Evolutionary conservation across 2,113 vertebrate genomes (phyloP), one percentile per base, ranked within the genome.

Genomic region (Crotalus tigris): DNA sequence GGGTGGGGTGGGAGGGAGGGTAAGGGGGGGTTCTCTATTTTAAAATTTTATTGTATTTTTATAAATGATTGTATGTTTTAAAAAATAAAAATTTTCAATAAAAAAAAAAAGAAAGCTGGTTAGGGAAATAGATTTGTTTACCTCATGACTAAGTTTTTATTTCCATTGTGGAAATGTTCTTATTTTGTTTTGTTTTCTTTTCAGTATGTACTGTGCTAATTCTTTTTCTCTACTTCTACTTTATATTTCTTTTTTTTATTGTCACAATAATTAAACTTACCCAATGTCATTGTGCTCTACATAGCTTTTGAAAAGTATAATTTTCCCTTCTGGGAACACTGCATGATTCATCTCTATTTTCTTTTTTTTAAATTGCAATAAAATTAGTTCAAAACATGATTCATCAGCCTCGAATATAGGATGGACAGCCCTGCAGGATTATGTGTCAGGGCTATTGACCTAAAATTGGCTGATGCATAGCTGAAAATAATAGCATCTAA

Each of bases 81-180:
- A n/a, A n/a, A n/a, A n/a, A n/a, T n/a, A n/a, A n/a, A n/a, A n/a
- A n/a, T n/a, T n/a, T n/a, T n/a, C n/a, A n/a, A n/a, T n/a, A n/a
- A n/a, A n/a, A n/a, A n/a, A n/a, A n/a, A n/a, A n/a, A 39, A 39
- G 69, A 81, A 81, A 15, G n/a, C 69, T 64, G n/a, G n/a, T 75
- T 81, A 39, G 33, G 33, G 3, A 21, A 94, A 92, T 85, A 87
- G 39, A 6, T 3, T 85, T 93, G 81, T 90, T 94, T n/a, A 88
- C 85, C 6, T 88, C 93, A 92, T 87, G 59, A 92, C 91, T 92
- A 55, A 75, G 92, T 86, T 91, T 93, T 85, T 54, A 24, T 92
- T 85, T 55, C 29, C 21, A 15, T 49, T 7, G 33, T 7, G 91
- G 3, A 51, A 29, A 85, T 15, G n/a, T 57, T 75, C 33, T 46